Conservation (phyloP, 1,140 invertebrate species). For the Procambarus virginalis region DNA sequence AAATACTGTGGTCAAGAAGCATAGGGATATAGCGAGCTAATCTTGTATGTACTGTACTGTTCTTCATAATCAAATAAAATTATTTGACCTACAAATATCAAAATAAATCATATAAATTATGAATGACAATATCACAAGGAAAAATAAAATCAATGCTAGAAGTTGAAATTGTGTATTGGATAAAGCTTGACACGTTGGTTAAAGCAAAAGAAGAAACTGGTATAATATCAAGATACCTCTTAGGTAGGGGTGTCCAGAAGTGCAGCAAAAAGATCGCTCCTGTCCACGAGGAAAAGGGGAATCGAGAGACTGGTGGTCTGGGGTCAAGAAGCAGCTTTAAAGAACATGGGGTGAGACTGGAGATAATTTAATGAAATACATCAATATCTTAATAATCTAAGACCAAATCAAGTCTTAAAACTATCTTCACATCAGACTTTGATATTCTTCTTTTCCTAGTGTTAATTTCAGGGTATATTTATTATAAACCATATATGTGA, state of each 20-base stretch:
- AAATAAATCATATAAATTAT: too few relatives aligned
- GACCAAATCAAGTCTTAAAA: conserved; percentile 41
- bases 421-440: conserved; percentile 42
- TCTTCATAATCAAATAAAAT: too few relatives aligned
- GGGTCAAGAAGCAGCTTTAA: neutral
- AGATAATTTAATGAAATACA: conserved; percentile 39
- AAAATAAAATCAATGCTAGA: conserved; percentile 40
- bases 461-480: conserved; percentile 15
- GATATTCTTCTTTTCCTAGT: conserved; percentile 34
- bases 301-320: neutral
- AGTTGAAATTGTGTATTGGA: conserved; percentile 67
- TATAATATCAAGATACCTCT: conserved; percentile 64
- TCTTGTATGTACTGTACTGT: too few relatives aligned
- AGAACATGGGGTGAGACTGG: conserved; percentile 1
- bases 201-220: conserved; percentile 65
- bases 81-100: too few relatives aligned
- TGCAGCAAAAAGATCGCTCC: conserved; percentile 59
- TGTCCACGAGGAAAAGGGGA: conserved; percentile 36
- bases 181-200: conserved; percentile 67
- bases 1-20: too few relatives aligned
- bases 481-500: conserved; percentile 3
- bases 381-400: conserved; percentile 59
- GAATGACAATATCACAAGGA: neutral
- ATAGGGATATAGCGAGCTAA: too few relatives aligned
- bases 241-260: conserved; percentile 64